These are phyloP conservation scores for Polymixis flavicincta DNA, from an alignment of 2,888 invertebrate species.

Conservation along the genomic window DNA sequence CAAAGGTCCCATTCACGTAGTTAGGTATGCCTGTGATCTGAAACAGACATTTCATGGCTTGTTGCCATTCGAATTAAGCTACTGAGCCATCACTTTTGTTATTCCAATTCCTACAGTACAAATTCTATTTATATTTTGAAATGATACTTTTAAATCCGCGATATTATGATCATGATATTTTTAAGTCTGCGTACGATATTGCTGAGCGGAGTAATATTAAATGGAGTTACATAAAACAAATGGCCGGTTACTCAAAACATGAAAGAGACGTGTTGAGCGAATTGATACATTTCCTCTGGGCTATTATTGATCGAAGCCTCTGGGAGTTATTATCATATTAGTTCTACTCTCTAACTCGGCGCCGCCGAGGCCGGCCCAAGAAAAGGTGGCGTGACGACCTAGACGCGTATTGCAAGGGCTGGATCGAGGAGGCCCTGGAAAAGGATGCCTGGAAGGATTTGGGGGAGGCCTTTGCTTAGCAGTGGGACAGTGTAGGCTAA, in stretches of 20 bases:
- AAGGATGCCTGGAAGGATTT: no score
- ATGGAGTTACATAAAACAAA: conserved; percentile 31
- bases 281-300: conserved; percentile 36
- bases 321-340: conserved; percentile 8
- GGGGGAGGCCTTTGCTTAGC: no score
- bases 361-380: no score
- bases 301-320: no score
- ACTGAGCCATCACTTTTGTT: conserved; percentile 23
- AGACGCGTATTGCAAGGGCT: no score
- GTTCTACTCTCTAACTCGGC: no score
- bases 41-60: conserved; percentile 46
- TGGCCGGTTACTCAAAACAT: conserved; percentile 30
- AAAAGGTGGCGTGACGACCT: no score
- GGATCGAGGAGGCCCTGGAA: no score
- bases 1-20: conserved; percentile 18
- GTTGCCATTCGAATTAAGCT: conserved; percentile 28
- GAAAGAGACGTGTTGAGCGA: conserved; percentile 19
- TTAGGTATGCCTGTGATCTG: conserved; percentile 11
- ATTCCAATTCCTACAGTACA: conserved; percentile 16
- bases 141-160: conserved; percentile 31
- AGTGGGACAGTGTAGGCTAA: no score
- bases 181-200: conserved; percentile 30
- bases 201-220: conserved; percentile 19
- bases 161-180: conserved; percentile 13
- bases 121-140: conserved; percentile 40